Percentiles rank a stretch among this genome's conserved stretches.
phyloP scores from a whole-genome alignment of 2,113 vertebrate genomes.

The Riparia riparia region DNA sequence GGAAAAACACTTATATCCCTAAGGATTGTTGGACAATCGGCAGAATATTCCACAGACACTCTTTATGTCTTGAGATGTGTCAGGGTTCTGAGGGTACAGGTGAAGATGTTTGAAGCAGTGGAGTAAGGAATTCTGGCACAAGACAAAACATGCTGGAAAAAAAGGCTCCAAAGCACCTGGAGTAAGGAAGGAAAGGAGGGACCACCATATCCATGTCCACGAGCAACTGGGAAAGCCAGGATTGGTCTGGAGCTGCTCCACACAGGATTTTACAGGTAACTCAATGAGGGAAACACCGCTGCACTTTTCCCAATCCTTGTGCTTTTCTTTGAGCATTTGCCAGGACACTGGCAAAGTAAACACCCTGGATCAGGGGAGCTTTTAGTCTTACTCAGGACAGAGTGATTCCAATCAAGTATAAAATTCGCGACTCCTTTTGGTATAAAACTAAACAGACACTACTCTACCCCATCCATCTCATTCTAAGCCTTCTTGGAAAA shows the following conservation, averaged over 20 bases:
- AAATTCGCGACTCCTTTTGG: background rate
- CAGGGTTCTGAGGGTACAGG: background rate
- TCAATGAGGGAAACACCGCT: background rate
- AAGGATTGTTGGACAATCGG: rapidly evolving
- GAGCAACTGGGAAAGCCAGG: background rate
- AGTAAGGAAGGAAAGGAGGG: background rate
- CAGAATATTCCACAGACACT: background rate
- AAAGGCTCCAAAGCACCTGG: background rate
- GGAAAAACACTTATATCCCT: background rate
- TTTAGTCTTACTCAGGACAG: background rate
- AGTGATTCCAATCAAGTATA: background rate
- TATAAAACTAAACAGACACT: background rate
- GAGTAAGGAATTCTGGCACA: background rate
- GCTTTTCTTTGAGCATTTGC: background rate
- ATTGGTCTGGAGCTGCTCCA: background rate
- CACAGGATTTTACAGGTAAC: background rate
- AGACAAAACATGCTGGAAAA: background rate
- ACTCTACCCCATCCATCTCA: background rate
- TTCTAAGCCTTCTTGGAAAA: background rate
- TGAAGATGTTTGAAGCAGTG: background rate
- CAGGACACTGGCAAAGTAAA: background rate
- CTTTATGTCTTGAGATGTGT: background rate
- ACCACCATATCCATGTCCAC: too few species aligned
- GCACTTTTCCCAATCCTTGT: background rate
- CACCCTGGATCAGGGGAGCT: background rate